A percentile compares a stretch with the other conserved stretches of the same genome.
Evolutionary conservation across 2,888 invertebrate species (phyloP).

Genomic region (Tetranychus truncatus): DNA sequence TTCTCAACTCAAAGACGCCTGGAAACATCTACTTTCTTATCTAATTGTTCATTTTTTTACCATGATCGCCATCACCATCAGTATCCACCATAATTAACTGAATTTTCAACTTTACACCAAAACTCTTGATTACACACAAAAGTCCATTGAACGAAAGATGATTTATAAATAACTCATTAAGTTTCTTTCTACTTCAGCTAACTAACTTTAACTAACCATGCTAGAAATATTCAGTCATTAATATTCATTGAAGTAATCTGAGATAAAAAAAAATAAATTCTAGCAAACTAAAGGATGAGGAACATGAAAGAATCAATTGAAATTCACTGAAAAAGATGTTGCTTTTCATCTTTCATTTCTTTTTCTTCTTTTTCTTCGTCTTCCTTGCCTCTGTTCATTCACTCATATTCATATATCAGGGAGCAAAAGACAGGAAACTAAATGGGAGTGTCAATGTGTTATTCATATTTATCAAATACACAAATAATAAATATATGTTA

Average conservation of each 20-base stretch:
- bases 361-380: neutral
- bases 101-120: no score
- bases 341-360: neutral
- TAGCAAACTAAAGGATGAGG: neutral
- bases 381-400: neutral
- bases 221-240: neutral
- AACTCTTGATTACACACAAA: no score
- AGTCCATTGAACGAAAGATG: neutral
- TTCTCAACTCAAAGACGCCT: no score
- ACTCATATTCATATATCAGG: neutral
- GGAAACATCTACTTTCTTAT: no score
- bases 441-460: neutral
- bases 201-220: neutral
- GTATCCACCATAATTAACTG: no score
- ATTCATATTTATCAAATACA: no score
- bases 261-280: neutral
- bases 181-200: neutral
- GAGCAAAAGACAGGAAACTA: neutral
- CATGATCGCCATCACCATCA: no score
- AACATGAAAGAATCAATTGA: neutral
- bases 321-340: neutral
- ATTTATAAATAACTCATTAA: neutral
- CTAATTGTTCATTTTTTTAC: no score
- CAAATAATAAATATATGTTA: neutral
- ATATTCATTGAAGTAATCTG: neutral